phyloP scores from a whole-genome alignment of 2,888 invertebrate species.

The Deilephila elpenor region DNA sequence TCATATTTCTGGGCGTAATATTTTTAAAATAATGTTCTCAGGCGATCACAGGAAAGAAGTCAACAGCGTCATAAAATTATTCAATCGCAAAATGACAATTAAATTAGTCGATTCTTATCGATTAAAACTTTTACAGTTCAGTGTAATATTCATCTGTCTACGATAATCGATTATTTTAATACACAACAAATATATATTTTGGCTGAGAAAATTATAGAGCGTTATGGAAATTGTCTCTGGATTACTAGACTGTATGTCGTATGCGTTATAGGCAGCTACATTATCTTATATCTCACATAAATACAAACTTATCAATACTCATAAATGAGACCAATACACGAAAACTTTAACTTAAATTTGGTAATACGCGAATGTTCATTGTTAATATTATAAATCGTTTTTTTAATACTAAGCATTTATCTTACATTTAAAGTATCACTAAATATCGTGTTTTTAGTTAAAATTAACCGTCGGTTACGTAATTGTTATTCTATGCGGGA shows the following conservation, averaged over 20 bases:
- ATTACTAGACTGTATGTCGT: background rate
- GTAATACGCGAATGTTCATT: slow-evolving; percentile 19
- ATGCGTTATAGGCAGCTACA: slow-evolving; percentile 9
- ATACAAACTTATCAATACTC: slow-evolving; percentile 43
- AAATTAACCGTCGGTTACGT: background rate
- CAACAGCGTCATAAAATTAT: slow-evolving; percentile 8
- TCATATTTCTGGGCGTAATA: no score
- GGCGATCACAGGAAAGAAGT: background rate
- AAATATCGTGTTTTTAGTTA: slow-evolving; percentile 27
- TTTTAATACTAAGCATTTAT: slow-evolving; percentile 20
- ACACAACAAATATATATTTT: slow-evolving; percentile 24
- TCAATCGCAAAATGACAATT: slow-evolving; percentile 5
- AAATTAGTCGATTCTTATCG: slow-evolving; percentile 9
- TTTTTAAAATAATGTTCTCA: background rate
- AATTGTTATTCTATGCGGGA: background rate
- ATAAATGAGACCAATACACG: slow-evolving; percentile 75
- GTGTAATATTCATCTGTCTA: slow-evolving; percentile 6
- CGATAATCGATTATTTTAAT: slow-evolving; percentile 16
- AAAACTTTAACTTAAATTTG: slow-evolving; percentile 22
- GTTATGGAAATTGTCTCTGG: background rate
- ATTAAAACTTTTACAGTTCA: slow-evolving; percentile 5
- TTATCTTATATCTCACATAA: slow-evolving; percentile 15
- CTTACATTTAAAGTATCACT: slow-evolving; percentile 22
- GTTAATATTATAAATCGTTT: slow-evolving; percentile 12
- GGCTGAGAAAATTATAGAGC: slow-evolving; percentile 7